Evolutionary conservation across 2,888 invertebrate genomes (phyloP).

Genomic region (Mythimna albipuncta): DNA sequence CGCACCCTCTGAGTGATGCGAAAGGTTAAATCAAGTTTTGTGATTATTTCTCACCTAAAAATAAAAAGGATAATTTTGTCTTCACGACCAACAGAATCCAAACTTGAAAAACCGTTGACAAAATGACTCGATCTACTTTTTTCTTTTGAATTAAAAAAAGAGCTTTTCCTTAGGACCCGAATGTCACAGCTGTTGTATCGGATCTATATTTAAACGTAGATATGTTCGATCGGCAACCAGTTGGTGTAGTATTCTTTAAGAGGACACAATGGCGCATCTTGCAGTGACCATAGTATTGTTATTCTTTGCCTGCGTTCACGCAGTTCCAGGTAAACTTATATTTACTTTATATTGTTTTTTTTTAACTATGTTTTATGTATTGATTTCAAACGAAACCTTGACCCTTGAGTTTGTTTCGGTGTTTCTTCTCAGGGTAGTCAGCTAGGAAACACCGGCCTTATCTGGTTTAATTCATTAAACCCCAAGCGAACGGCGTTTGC

Average conservation of each 20-base stretch:
- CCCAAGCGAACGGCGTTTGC: no score
- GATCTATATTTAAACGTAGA: slow-evolving; percentile 16
- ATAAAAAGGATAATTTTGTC: no score
- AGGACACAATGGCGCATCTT: slow-evolving; percentile 15
- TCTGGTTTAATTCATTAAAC: no score
- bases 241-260: neutral
- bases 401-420: no score
- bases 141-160: neutral
- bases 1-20: no score
- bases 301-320: slow-evolving; percentile 8
- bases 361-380: no score
- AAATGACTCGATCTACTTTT: neutral
- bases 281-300: slow-evolving; percentile 5
- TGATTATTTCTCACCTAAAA: no score
- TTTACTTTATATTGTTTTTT: no score
- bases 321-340: slow-evolving; percentile 24
- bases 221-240: slow-evolving; percentile 3
- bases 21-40: no score
- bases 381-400: no score
- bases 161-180: slow-evolving; percentile 5
- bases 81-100: neutral
- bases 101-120: neutral
- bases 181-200: neutral
- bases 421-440: no score
- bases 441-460: no score